Evolutionary conservation across 2,797 vertebrate species (phyloP), one percentile per base, ranked within the genome.

Genomic region (Falco biarmicus): DNA sequence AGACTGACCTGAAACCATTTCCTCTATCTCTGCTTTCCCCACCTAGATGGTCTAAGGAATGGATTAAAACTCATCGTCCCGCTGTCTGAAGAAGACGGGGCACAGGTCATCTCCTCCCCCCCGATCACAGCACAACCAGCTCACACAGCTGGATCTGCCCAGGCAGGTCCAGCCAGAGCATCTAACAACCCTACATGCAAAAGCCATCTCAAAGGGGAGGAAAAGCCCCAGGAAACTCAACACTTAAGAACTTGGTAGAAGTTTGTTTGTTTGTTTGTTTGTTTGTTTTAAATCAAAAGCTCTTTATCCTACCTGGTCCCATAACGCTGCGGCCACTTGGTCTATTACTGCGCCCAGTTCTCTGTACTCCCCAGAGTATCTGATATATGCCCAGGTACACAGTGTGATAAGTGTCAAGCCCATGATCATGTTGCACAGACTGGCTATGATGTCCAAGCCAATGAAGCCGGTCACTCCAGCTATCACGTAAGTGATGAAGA

Each of bases 371-470:
- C 99, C 99, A 19, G 99, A 99, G 98, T 99, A 99, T 39, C 99
- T 98, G 97, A 99, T 99, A 96, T 99, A 99, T 8, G 99, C 99
- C 99, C 99, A 99, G 95, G 99, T 99, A 95, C 99, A 99, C 82
- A 99, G 98, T 0, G 99, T 99, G 98, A 99, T 99, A 20, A 99
- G 98, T 2, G 99, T 99, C 98, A 99, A 98, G 89, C 99, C 99
- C 98, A 99, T 99, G 90, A 99, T 98, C 99, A 99, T 99, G 98
- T 99, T 99, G 96, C 99, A 99, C 90, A 99, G 97, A 91, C 99
- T 99, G 97, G 99, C 99, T 68, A 99, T 99, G 98, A 99, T 98
- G 98, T 99, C 99, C 98, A 99, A 98, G 45, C 99, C 99, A 59
- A 99, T 97, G 96, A 99, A 99, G 89, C 99, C 99, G 2, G 99